phyloP scores from a whole-genome alignment of 2,888 invertebrate species.

The Pseudococcus jackbeardsleyi region DNA sequence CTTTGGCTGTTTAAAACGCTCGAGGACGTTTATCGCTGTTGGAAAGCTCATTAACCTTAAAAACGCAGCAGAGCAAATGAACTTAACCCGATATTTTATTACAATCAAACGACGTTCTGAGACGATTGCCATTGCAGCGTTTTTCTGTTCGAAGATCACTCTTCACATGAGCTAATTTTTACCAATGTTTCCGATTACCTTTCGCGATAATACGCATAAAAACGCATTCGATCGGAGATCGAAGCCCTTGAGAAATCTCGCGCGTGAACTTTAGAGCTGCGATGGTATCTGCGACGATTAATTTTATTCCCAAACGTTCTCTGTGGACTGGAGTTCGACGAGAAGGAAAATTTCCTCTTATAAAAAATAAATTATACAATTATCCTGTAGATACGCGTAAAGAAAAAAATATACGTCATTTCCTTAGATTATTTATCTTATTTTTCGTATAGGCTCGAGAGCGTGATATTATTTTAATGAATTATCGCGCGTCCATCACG shows the following conservation, averaged over 20 bases:
- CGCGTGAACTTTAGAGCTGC: neutral
- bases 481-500: neutral
- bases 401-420: neutral
- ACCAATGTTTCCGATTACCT: neutral
- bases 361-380: no score
- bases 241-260: neutral
- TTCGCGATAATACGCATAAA: neutral
- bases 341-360: no score
- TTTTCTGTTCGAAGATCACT: neutral
- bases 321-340: no score
- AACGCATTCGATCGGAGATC: neutral
- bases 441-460: neutral
- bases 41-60: slow-evolving; percentile 10
- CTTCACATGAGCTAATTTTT: neutral
- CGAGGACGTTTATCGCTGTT: slow-evolving; percentile 10
- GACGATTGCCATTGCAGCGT: slow-evolving; percentile 9
- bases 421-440: neutral
- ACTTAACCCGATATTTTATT: slow-evolving; percentile 10
- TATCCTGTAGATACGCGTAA: no score
- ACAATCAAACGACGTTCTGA: neutral
- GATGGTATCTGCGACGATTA: neutral
- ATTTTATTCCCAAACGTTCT: neutral
- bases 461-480: slow-evolving; percentile 3
- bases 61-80: neutral
- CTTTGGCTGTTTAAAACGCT: neutral